These are phyloP conservation scores for Cheirogaleus major DNA, from an alignment of 2,797 vertebrate genomes.

Conservation along the genomic window DNA sequence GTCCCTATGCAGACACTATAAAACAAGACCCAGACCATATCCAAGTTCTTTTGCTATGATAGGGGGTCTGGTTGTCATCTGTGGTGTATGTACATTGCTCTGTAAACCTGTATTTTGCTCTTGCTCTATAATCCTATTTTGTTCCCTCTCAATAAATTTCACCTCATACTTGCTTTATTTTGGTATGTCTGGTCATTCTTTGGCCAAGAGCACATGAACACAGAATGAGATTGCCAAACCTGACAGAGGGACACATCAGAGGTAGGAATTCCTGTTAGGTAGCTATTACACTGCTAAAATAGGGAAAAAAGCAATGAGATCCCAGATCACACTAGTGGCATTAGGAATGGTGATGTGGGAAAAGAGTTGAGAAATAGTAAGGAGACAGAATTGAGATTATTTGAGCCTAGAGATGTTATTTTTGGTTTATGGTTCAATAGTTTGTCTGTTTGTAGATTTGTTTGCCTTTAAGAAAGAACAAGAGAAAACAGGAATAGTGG, in stretches of 20 bases:
- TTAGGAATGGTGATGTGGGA: background rate
- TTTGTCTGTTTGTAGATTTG: background rate
- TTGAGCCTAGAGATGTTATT: background rate
- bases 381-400: background rate
- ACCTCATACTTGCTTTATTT: too few relatives aligned
- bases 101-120: too few relatives aligned
- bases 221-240: too few relatives aligned
- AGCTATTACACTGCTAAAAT: background rate
- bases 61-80: too few relatives aligned
- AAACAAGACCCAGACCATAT: too few relatives aligned
- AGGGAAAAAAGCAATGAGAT: background rate
- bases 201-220: too few relatives aligned
- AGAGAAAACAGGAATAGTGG: background rate
- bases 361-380: background rate
- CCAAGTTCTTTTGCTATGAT: too few relatives aligned
- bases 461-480: constrained; percentile 17
- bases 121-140: too few relatives aligned
- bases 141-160: too few relatives aligned
- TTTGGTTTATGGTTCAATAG: background rate
- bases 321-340: background rate
- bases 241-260: background rate
- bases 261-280: background rate
- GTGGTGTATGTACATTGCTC: too few relatives aligned
- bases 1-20: too few relatives aligned
- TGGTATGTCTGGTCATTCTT: too few relatives aligned